phyloP scores from a whole-genome alignment of 2,113 vertebrate genomes.

The Thomomys bottae region DNA sequence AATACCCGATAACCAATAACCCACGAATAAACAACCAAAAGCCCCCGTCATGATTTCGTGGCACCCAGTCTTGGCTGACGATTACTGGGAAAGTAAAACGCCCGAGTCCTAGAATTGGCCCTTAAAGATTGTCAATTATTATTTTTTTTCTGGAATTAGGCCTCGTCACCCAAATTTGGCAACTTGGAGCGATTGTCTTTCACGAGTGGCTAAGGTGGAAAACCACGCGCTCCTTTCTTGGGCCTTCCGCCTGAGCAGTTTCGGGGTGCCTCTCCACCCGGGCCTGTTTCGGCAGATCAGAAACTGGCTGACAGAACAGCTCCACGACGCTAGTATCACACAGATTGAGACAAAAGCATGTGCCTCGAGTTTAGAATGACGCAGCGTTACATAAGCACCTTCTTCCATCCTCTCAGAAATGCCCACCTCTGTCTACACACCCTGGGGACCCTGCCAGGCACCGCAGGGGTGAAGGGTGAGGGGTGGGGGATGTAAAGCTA shows the following conservation, averaged over 20 bases:
- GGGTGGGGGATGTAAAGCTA: background rate
- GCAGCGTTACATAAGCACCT: constrained; percentile 23
- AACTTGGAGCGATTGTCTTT: background rate
- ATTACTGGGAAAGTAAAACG: background rate
- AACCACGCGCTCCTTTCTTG: background rate
- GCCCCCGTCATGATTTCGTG: background rate
- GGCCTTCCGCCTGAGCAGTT: background rate
- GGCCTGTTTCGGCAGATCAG: constrained; percentile 9
- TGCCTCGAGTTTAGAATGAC: constrained; percentile 23
- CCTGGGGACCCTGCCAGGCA: background rate
- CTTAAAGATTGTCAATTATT: constrained; percentile 9
- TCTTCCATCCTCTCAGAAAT: constrained; percentile 42
- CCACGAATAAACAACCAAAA: background rate
- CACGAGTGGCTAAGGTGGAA: background rate
- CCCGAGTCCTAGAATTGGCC: background rate
- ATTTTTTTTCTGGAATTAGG: background rate
- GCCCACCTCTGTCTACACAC: constrained; percentile 40
- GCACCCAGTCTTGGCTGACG: background rate
- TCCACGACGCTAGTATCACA: constrained; percentile 34
- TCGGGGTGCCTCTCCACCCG: background rate
- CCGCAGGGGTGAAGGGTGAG: too few species aligned
- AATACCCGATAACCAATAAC: too few species aligned
- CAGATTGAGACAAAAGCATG: constrained; percentile 34
- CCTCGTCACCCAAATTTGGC: background rate
- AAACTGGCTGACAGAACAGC: constrained; percentile 47